phyloP scores from a whole-genome alignment of 23 tunicate genomes.

The Ciona savignyi region DNA sequence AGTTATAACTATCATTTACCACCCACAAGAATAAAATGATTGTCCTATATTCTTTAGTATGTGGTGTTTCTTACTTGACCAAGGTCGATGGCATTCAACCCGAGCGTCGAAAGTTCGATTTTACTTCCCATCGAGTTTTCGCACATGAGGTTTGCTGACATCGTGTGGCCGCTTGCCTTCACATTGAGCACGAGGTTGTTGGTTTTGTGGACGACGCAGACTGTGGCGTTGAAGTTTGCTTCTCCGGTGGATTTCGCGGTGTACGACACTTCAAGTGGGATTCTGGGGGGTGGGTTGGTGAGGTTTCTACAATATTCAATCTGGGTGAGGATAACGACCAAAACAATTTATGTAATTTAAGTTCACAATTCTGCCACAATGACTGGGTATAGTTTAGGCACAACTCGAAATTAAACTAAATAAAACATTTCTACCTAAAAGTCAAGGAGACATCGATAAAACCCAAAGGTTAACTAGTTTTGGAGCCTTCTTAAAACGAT shows the following conservation, averaged over 20 bases:
- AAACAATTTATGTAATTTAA: background rate
- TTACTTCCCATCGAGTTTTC: slow-evolving; percentile 78
- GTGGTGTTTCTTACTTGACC: slow-evolving; percentile 60
- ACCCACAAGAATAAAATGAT: no score
- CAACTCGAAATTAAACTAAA: background rate
- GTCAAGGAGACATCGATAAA: no score
- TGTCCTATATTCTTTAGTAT: no score
- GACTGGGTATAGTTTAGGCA: background rate
- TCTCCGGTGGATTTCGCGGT: slow-evolving; percentile 48
- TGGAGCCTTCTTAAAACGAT: no score
- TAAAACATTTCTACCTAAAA: background rate
- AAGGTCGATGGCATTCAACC: slow-evolving; percentile 79
- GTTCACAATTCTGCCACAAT: background rate
- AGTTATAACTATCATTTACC: no score
- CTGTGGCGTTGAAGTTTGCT: slow-evolving; percentile 67
- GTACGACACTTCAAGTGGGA: slow-evolving; percentile 66
- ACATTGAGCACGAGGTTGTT: slow-evolving; percentile 61
- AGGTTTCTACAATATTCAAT: no score
- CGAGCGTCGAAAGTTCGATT: slow-evolving; percentile 59
- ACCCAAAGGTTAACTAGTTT: no score
- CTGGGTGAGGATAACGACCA: no score
- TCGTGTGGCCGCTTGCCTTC: slow-evolving; percentile 74
- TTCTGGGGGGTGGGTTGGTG: slow-evolving; percentile 20
- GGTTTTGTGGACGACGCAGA: slow-evolving; percentile 51
- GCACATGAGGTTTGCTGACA: slow-evolving; percentile 67